A percentile compares a stretch with the other conserved stretches of the same genome.
Conservation (phyloP, 2,797 vertebrate species). For the Syngnathus rostellatus region DNA sequence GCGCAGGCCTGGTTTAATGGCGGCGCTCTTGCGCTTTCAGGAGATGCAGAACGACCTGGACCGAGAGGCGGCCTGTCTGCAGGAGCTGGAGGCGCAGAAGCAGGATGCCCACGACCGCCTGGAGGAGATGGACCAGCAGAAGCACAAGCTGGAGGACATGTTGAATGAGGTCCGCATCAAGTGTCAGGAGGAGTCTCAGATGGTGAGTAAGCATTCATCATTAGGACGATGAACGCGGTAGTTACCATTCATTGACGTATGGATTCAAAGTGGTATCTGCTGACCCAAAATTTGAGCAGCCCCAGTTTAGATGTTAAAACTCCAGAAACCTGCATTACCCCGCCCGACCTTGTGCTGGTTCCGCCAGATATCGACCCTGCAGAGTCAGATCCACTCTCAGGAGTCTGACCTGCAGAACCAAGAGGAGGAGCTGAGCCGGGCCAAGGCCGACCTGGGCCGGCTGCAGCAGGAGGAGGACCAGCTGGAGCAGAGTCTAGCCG, state of each 20-base stretch:
- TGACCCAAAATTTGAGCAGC: neutral
- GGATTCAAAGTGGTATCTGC: neutral
- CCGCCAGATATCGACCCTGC: conserved; percentile 84
- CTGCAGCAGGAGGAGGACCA: conserved; percentile 91
- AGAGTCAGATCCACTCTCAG: conserved; percentile 90
- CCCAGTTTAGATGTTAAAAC: neutral
- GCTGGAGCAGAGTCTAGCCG: conserved; percentile 91
- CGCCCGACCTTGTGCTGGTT: neutral
- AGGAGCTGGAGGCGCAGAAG: conserved; percentile 92
- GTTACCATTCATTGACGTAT: neutral
- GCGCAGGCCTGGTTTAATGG: neutral
- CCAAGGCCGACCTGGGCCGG: conserved; percentile 81
- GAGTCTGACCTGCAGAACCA: conserved; percentile 88
- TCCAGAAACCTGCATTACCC: neutral
- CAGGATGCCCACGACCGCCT: conserved; percentile 92
- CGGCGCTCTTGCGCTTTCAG: conserved; percentile 46
- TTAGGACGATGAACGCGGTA: neutral
- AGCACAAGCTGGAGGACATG: conserved; percentile 93
- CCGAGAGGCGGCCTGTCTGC: conserved; percentile 81
- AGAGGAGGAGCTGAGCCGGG: conserved; percentile 86
- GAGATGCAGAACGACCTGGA: conserved; percentile 94
- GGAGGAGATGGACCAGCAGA: conserved; percentile 98
- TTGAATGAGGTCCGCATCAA: conserved; percentile 86
- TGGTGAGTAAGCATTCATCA: conserved; percentile 70
- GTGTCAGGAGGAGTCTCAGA: conserved; percentile 93